Evolutionary conservation across 92 coral and sea anemone genomes (phyloP), one percentile per base, ranked within the genome.

Genomic region (Parazoanthus swiftii): DNA sequence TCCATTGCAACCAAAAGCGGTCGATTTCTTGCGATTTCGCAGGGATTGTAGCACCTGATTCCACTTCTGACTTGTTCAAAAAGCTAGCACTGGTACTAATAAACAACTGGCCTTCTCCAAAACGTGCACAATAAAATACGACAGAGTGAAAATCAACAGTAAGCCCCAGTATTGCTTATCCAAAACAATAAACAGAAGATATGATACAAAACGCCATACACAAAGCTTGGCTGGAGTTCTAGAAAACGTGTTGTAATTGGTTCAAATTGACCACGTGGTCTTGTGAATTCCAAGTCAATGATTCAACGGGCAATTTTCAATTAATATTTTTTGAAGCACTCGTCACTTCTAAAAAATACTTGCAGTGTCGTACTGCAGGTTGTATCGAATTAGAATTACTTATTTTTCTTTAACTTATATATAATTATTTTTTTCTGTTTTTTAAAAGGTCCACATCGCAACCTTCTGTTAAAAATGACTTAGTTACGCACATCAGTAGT

Each of bases 191-290:
- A 8, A 66, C 76, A n/a, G 72, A n/a, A 8, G 37, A 67, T 74
- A 54, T 54, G 26, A 26, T 14, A 42, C 39, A 13, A 51, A 79
- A 54, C 59, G 59, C 67, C 83, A 36, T 79, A 79, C 66, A 50
- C 66, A 46, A 42, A 39, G 76, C 58, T 46, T 51, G 14, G 74
- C 7, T 26, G 51, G 51, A 81, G 86, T 20, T 68, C 86, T 68
- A 29, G 15, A 68, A 68, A 39, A 39, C 23, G 76, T 43, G 77
- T 46, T 46, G 48, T 67, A 15, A 82, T 82, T 82, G 86, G 86
- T 68, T 67, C 13, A 68, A 82, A 39, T 9, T 33, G 26, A 26
- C 46, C 86, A 82, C 86, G 86, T 82, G 86, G 76, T 43, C 63
- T 68, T 59, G 46, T 63, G 65, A 81, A 37, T 78, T 59, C 48